Conservation (phyloP, 2,113 vertebrate species). For the Alces alces region DNA sequence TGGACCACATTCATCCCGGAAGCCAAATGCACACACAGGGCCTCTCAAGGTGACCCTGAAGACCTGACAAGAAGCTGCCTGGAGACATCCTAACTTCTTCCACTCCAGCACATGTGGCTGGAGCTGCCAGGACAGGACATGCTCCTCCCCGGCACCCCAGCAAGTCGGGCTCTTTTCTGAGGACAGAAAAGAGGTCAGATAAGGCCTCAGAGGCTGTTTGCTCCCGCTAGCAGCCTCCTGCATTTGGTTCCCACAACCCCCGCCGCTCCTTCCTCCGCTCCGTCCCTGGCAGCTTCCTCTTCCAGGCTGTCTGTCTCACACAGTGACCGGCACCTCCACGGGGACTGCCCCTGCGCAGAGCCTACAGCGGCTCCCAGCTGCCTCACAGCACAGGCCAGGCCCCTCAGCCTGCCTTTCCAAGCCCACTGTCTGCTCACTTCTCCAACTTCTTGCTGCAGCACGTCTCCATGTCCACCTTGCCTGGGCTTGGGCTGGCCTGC, state of each 20-base stretch:
- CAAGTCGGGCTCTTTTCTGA: background rate
- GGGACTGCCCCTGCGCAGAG: background rate
- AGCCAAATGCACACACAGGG: background rate
- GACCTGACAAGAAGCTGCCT: background rate
- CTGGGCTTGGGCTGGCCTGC: background rate
- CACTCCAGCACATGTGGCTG: background rate
- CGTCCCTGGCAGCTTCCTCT: background rate
- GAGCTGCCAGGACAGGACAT: background rate
- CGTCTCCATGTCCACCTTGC: fast-evolving
- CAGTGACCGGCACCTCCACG: background rate
- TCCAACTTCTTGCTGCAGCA: background rate
- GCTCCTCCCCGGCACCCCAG: background rate
- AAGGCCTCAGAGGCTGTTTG: background rate
- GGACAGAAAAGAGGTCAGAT: background rate
- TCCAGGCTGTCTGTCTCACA: background rate
- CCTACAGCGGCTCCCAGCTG: background rate
- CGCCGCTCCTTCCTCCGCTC: background rate
- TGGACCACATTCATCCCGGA: background rate
- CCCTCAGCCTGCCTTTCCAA: background rate
- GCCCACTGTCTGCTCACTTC: background rate
- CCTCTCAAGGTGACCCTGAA: background rate
- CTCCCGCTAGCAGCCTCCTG: background rate
- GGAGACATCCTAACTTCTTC: background rate
- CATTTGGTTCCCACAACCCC: background rate
- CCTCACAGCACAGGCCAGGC: background rate